A percentile compares a stretch with the other conserved stretches of the same genome.
phyloP scores from a whole-genome alignment of 2,888 invertebrate species.

The Pyrochroa serraticornis region DNA sequence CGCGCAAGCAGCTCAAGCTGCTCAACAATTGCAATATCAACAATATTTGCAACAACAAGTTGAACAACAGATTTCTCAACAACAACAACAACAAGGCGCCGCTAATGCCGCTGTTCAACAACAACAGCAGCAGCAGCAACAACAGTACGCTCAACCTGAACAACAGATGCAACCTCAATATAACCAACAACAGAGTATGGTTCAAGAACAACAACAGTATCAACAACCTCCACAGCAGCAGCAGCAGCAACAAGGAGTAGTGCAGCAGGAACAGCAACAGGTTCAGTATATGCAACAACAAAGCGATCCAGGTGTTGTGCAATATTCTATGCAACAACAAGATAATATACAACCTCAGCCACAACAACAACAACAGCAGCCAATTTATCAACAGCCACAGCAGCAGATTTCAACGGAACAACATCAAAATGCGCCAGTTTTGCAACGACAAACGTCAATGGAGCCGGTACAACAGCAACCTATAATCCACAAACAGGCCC shows the following conservation, averaged over 20 bases:
- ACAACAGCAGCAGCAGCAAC: slow-evolving; percentile 53
- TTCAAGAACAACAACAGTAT: slow-evolving; percentile 33
- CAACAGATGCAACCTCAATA: slow-evolving; percentile 37
- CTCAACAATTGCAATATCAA: slow-evolving; percentile 64
- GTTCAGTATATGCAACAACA: slow-evolving; percentile 32
- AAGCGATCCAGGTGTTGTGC: slow-evolving; percentile 29
- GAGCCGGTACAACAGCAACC: slow-evolving; percentile 48
- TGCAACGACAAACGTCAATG: slow-evolving; percentile 44
- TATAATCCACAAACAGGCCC: slow-evolving; percentile 48
- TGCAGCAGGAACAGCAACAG: slow-evolving; percentile 43
- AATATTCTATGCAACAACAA: slow-evolving; percentile 38
- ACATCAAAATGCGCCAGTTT: slow-evolving; percentile 33
- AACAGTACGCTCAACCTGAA: slow-evolving; percentile 58
- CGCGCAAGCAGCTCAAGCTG: slow-evolving; percentile 9
- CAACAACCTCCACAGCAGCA: slow-evolving; percentile 32
- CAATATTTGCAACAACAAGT: slow-evolving; percentile 64
- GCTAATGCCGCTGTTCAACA: slow-evolving; percentile 56
- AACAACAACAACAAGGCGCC: slow-evolving; percentile 41
- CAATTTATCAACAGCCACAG: slow-evolving; percentile 14
- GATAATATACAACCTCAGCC: slow-evolving; percentile 37
- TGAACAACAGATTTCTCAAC: slow-evolving; percentile 60
- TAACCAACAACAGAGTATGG: slow-evolving; percentile 35
- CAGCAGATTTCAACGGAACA: slow-evolving; percentile 25
- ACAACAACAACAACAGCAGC: slow-evolving; percentile 35
- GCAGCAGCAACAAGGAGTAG: slow-evolving; percentile 35